Evolutionary conservation across 2,888 invertebrate species (phyloP).

Genomic region (Rosalia funebris): DNA sequence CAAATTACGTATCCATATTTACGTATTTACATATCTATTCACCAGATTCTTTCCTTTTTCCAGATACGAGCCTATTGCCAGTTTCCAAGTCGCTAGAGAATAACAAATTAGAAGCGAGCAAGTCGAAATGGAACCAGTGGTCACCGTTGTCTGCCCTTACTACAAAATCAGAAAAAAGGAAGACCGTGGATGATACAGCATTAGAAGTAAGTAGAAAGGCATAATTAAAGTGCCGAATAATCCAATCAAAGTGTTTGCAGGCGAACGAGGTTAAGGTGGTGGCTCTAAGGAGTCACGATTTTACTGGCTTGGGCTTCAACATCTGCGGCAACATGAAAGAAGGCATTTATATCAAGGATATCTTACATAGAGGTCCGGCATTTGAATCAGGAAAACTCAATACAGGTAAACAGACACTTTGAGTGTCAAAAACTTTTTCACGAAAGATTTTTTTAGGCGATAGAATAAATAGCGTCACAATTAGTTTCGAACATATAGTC

Average conservation of each 20-base stretch:
- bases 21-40: too few relatives aligned
- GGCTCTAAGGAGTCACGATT: constrained; percentile 84
- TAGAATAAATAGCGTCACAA: constrained; percentile 85
- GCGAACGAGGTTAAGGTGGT: constrained; percentile 72
- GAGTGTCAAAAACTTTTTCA: not conserved
- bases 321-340: constrained; percentile 91
- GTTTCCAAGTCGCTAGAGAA: constrained; percentile 53
- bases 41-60: too few relatives aligned
- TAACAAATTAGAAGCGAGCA: constrained; percentile 50
- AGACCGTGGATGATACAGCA: constrained; percentile 70
- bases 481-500: constrained; percentile 88
- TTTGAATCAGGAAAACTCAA: constrained; percentile 84
- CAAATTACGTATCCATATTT: too few relatives aligned
- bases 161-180: constrained; percentile 61
- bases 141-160: constrained; percentile 61
- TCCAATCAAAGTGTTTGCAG: constrained; percentile 58
- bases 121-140: constrained; percentile 65
- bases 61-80: constrained; percentile 61
- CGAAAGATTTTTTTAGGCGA: constrained; percentile 72
- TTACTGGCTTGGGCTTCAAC: constrained; percentile 88
- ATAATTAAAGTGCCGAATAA: constrained; percentile 2
- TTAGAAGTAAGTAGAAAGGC: constrained; percentile 62
- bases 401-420: constrained; percentile 79
- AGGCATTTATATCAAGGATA: constrained; percentile 88
- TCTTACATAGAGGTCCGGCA: constrained; percentile 87